Evolutionary conservation across 37 sponge, comb jelly and placozoan genomes (phyloP).

Genomic region (Cladorhizidae sp.): DNA sequence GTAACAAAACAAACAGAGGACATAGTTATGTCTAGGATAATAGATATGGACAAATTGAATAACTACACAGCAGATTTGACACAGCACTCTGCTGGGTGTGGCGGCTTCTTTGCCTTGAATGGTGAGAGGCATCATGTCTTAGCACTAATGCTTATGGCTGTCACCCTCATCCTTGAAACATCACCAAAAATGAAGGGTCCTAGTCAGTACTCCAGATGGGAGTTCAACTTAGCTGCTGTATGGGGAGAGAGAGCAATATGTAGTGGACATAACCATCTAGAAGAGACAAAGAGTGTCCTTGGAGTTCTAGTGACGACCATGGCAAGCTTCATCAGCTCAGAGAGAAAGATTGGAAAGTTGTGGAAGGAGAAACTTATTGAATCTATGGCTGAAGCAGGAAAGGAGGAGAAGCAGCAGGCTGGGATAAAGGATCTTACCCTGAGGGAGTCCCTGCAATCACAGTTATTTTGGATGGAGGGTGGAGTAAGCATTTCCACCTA

Average conservation of each 20-base stretch:
- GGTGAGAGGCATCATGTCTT: background rate
- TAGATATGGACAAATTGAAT: background rate
- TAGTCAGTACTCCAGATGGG: background rate
- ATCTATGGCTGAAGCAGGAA: conserved; percentile 1
- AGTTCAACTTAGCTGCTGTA: conserved; percentile 13
- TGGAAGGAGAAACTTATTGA: background rate
- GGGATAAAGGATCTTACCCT: conserved; percentile 17
- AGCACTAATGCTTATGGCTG: background rate
- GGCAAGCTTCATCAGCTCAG: background rate
- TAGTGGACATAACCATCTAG: background rate
- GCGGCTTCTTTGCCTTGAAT: background rate
- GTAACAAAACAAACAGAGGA: no score
- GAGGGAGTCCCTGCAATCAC: conserved; percentile 46
- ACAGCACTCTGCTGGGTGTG: background rate
- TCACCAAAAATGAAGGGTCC: background rate
- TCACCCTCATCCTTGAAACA: background rate
- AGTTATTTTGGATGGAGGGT: conserved; percentile 61
- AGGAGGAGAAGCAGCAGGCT: no score
- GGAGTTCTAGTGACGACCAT: conserved; percentile 7
- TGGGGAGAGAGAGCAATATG: conserved; percentile 1
- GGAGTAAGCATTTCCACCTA: conserved; percentile 61
- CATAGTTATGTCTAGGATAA: background rate
- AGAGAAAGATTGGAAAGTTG: background rate
- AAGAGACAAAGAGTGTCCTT: conserved; percentile 6
- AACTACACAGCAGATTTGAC: background rate